These are phyloP conservation scores for Bos taurus DNA, from an alignment of 2,113 vertebrate genomes.

Conservation along the genomic window DNA sequence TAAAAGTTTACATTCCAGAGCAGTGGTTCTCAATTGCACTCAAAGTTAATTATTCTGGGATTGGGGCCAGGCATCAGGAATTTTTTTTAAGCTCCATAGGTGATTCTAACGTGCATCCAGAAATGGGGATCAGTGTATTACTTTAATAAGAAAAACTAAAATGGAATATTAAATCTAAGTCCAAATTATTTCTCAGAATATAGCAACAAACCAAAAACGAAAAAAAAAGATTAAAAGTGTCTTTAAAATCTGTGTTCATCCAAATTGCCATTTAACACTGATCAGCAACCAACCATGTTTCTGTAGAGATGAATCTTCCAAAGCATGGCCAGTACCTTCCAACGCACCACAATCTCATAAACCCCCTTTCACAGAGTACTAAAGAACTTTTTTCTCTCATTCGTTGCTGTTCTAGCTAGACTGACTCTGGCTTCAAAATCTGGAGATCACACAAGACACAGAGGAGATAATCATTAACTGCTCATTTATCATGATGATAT, in stretches of 20 bases:
- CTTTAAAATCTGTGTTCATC: neutral
- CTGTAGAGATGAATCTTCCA: neutral
- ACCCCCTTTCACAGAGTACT: neutral
- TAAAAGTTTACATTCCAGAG: neutral
- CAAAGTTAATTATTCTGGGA: neutral
- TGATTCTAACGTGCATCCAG: neutral
- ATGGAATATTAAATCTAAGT: neutral
- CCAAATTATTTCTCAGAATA: neutral
- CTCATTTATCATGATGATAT: neutral
- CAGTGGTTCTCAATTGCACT: neutral
- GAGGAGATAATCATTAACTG: neutral
- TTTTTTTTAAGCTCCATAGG: neutral
- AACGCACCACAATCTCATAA: neutral
- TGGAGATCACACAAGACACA: neutral
- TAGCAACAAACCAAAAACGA: neutral
- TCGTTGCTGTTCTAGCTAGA: neutral
- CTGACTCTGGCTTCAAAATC: neutral
- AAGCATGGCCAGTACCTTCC: neutral
- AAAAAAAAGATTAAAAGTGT: neutral
- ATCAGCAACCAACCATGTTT: neutral
- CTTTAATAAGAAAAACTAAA: neutral
- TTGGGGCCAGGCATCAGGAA: neutral
- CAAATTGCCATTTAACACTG: neutral
- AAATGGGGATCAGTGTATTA: neutral
- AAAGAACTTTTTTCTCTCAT: neutral